Conservation (phyloP, 2,113 vertebrate species). For the Recurvirostra avosetta region DNA sequence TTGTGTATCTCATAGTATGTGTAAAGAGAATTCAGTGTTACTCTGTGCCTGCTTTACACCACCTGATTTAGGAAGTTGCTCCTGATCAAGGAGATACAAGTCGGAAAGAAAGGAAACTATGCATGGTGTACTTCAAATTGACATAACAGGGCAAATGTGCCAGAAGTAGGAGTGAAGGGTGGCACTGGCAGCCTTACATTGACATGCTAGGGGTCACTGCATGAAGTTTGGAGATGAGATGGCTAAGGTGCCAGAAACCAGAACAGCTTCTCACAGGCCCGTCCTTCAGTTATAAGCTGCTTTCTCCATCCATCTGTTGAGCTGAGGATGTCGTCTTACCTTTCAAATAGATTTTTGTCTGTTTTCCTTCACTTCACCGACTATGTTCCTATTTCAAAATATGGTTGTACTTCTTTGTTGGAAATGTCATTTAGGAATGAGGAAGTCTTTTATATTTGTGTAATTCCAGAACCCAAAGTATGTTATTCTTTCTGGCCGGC, state of each 20-base stretch:
- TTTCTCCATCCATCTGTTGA: background rate
- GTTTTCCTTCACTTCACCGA: background rate
- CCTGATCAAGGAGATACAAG: background rate
- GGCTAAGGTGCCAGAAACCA: background rate
- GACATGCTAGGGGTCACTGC: background rate
- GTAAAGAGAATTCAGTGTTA: background rate
- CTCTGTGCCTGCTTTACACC: background rate
- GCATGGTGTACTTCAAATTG: background rate
- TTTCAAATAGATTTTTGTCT: background rate
- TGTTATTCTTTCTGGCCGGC: background rate
- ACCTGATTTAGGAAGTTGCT: background rate
- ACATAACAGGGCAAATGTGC: background rate
- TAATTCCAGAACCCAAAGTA: background rate
- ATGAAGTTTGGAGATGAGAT: background rate
- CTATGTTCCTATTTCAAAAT: slow-evolving; percentile 15
- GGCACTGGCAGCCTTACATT: background rate
- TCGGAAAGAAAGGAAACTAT: background rate
- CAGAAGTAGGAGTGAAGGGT: background rate
- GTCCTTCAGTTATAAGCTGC: background rate
- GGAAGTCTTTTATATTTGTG: background rate
- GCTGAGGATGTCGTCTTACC: background rate
- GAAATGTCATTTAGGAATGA: background rate
- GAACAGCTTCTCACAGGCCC: background rate
- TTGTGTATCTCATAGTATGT: background rate
- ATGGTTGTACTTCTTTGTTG: background rate